phyloP scores from a whole-genome alignment of 2,797 vertebrate genomes.

The Oreortyx pictus region DNA sequence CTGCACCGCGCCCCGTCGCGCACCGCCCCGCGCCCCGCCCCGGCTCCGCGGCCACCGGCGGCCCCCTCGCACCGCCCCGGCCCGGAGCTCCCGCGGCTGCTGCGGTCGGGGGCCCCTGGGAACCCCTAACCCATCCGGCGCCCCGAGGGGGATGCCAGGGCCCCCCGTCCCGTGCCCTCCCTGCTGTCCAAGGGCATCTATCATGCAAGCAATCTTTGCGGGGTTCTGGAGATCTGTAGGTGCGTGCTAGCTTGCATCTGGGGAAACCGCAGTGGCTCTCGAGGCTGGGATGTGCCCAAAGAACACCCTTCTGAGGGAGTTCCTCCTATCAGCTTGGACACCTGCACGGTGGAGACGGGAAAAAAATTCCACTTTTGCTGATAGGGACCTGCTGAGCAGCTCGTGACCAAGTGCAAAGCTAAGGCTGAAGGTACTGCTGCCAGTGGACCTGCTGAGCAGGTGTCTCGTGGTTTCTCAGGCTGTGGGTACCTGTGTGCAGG shows the following conservation, averaged over 20 bases:
- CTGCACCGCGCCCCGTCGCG: conserved; percentile 19
- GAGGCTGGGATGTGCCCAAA: neutral
- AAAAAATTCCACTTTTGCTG: neutral
- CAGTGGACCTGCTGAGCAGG: neutral
- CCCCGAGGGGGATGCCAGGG: too few relatives aligned
- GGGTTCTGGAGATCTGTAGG: neutral
- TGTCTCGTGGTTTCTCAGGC: accelerated
- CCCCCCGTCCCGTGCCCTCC: too few relatives aligned
- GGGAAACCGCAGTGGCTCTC: neutral
- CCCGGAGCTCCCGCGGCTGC: neutral
- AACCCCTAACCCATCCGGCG: neutral
- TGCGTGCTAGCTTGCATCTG: neutral
- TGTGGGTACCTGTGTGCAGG: neutral
- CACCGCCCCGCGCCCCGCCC: conserved; percentile 14
- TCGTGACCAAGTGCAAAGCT: neutral
- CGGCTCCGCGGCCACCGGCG: neutral
- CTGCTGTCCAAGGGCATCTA: neutral
- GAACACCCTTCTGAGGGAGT: neutral
- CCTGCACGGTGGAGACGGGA: neutral
- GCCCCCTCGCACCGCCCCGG: neutral
- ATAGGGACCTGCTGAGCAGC: neutral
- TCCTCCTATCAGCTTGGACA: neutral
- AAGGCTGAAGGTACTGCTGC: neutral
- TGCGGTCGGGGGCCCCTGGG: too few relatives aligned
- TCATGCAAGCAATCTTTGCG: neutral